Base-by-base conservation (phyloP, 2,888 invertebrate species). In the Phasia obesa region DNA sequence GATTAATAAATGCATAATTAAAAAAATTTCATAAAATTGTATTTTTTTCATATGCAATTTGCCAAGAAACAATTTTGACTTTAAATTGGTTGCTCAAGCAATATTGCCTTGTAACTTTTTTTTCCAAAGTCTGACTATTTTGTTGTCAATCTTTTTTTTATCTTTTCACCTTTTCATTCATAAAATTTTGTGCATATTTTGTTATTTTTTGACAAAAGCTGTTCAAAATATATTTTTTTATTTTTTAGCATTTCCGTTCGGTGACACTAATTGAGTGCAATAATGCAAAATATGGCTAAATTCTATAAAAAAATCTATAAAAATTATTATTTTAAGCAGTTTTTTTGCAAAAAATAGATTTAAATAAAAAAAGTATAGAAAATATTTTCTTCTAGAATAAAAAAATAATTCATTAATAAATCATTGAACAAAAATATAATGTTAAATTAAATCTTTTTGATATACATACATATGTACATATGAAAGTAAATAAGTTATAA, bases 81-180 rank as follows among this genome's bases (percentile, higher is more conserved):
- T 59, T 35, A 60, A 82, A 70, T 70, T 78, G 57, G 51, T 74
- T 78, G 31, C 53, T 65, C 35, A 38, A 78, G 82, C 78, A 82
- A 59, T 62, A 74, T 78, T 82, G 74, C 17, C 51, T 21, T 57
- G 44, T 65, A 31, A 51, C 25, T 44, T 35, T 42, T 15, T 42
- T 42, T 42, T n/a, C 6, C 42, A 42, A 42, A 15, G n/a, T 15
- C 44, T 47, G 17, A 7, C 6, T 7, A 13, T 17, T 17, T 47
- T 47, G n/a, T 47, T 47, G n/a, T 4, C 17, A 5, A 25, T 65
- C 2, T 71, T 59, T 70, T 23, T 44, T 55, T 57, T 78, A 35
- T 25, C 75, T 79, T 70, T 73, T 78, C 47, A 79, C 53, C 42
- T 83, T 83, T 83, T 83, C 79, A 83, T 83, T 83, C 83, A 83